Percentiles rank a stretch among this genome's conserved stretches.
These are phyloP conservation scores for Aphidoletes aphidimyza DNA, from an alignment of 2,888 invertebrate genomes.

Conservation along the genomic window DNA sequence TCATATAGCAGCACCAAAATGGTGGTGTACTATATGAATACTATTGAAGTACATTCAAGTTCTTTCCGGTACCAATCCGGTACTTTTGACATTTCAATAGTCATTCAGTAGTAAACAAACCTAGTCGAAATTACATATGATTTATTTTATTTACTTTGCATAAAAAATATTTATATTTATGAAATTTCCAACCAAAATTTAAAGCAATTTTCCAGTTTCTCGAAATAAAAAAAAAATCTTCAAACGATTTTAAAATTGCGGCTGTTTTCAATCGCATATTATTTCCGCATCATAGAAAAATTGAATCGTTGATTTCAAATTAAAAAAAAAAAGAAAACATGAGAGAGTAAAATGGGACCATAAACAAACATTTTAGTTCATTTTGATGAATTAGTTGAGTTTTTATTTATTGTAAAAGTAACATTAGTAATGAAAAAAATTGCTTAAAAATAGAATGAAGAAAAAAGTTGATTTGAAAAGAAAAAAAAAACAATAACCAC, in stretches of 20 bases:
- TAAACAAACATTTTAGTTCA: constrained; percentile 8
- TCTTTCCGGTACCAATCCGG: no score
- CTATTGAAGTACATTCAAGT: no score
- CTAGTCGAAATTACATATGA: no score
- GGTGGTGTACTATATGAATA: no score
- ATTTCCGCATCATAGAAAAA: no score
- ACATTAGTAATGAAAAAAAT: not conserved
- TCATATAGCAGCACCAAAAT: no score
- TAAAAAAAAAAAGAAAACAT: not conserved
- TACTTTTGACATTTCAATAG: no score
- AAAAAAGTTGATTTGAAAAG: not conserved
- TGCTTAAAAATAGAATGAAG: not conserved
- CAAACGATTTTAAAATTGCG: not conserved
- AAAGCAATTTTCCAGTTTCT: no score
- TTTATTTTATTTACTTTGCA: no score
- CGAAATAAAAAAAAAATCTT: not conserved
- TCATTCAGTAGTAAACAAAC: no score
- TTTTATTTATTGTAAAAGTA: constrained; percentile 15
- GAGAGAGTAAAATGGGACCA: constrained; percentile 5
- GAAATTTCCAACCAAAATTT: not conserved
- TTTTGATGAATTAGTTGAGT: constrained; percentile 12
- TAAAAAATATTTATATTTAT: no score
- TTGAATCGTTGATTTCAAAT: not conserved
- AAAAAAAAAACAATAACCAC: not conserved
- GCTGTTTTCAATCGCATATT: no score